phyloP scores from a whole-genome alignment of 2,797 vertebrate genomes.

The Sphenodon punctatus region DNA sequence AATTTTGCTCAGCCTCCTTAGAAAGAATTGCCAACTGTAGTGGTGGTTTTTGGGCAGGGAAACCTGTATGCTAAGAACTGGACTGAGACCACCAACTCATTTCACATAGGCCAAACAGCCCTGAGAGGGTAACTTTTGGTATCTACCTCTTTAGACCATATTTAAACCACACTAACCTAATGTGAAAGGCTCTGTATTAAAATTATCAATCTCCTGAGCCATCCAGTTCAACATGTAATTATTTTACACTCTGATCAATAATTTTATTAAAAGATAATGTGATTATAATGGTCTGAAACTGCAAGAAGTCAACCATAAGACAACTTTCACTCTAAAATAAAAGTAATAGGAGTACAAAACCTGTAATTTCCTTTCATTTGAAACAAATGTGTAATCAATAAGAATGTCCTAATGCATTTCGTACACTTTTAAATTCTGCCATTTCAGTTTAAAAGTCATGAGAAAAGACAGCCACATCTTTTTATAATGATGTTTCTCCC shows the following conservation, averaged over 20 bases:
- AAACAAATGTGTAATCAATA: background rate
- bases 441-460: background rate
- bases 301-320: background rate
- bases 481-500: background rate
- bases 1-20: constrained; percentile 23
- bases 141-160: constrained; percentile 8
- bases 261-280: too few species aligned
- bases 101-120: constrained; percentile 26
- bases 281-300: too few species aligned
- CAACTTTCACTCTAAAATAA: background rate
- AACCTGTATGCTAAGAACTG: constrained; percentile 9
- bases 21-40: constrained; percentile 11
- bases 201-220: constrained; percentile 63
- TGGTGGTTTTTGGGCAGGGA: constrained; percentile 34
- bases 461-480: background rate
- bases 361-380: background rate
- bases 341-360: background rate
- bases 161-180: background rate
- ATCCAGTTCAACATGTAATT: constrained; percentile 46
- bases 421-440: background rate
- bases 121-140: background rate
- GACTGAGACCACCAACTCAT: constrained; percentile 53
- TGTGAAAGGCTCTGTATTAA: constrained; percentile 61
- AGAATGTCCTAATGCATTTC: background rate
- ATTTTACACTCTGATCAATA: constrained; percentile 2